Conservation (phyloP, 2,888 invertebrate species). For the Lithophane ornitopus region DNA sequence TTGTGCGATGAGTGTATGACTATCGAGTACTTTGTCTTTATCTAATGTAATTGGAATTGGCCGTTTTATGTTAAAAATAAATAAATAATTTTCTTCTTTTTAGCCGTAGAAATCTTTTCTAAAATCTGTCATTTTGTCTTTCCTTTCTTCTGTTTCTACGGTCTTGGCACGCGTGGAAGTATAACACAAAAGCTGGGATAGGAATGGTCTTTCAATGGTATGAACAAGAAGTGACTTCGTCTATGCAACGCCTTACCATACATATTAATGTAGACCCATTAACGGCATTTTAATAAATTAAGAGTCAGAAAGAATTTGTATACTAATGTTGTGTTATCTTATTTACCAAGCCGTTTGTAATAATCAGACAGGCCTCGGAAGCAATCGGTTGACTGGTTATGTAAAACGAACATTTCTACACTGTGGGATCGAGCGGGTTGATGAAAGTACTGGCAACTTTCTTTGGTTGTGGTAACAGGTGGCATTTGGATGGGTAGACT, state of each 20-base stretch:
- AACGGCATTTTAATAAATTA: conserved; percentile 23
- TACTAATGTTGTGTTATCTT: conserved; percentile 37
- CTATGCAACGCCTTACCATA: conserved; percentile 19
- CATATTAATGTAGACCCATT: conserved; percentile 39
- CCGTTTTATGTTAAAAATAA: no score
- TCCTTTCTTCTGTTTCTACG: not conserved
- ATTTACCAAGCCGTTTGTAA: conserved; percentile 23
- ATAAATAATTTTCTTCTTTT: no score
- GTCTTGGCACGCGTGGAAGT: not conserved
- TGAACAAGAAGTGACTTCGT: not conserved
- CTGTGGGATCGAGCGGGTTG: conserved; percentile 31
- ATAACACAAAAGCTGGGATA: not conserved
- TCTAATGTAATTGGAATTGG: no score
- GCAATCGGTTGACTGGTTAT: conserved; percentile 51
- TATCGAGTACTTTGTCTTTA: no score
- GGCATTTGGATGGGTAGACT: conserved; percentile 47
- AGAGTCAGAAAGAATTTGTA: conserved; percentile 23
- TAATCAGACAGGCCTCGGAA: conserved; percentile 35
- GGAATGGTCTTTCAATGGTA: not conserved
- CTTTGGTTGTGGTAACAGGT: conserved; percentile 47
- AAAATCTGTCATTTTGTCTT: not conserved
- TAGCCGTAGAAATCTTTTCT: no score
- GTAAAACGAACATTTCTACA: conserved; percentile 51
- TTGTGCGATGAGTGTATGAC: no score
- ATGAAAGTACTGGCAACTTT: conserved; percentile 58